Percentiles rank a stretch among this genome's conserved stretches.
Conservation (phyloP, 2,113 vertebrate genomes). For the Salvelinus sp. region DNA sequence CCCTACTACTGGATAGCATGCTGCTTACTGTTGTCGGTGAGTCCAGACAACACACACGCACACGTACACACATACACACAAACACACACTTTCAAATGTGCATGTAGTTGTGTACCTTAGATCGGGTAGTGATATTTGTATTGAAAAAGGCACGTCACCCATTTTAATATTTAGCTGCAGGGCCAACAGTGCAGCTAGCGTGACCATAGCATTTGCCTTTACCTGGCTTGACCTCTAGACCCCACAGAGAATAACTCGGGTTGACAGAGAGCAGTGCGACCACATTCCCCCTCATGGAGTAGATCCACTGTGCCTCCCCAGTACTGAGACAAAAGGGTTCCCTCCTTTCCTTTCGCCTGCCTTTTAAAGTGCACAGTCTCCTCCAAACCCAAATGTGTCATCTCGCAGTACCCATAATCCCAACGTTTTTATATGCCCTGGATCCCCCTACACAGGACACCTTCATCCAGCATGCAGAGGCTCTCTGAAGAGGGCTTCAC, state of each 20-base stretch:
- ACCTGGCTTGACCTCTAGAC: not conserved
- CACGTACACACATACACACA: conserved; percentile 11
- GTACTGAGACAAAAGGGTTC: not conserved
- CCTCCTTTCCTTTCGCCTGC: not conserved
- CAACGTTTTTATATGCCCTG: conserved; percentile 82
- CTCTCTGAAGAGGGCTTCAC: conserved; percentile 24
- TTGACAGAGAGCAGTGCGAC: not conserved
- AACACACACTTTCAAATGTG: conserved; percentile 6
- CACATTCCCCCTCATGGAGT: not conserved
- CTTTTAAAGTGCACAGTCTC: conserved; percentile 2
- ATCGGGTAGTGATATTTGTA: too few relatives aligned
- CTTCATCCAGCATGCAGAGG: not conserved
- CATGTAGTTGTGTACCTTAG: not conserved
- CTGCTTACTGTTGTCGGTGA: conserved; percentile 89
- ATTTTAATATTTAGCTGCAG: too few relatives aligned
- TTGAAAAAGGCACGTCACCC: too few relatives aligned
- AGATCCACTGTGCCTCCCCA: not conserved
- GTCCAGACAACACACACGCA: conserved; percentile 34
- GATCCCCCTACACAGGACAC: conserved; percentile 68
- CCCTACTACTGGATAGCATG: conserved; percentile 90
- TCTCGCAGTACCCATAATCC: conserved; percentile 85
- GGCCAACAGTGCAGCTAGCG: too few relatives aligned
- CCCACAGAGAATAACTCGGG: not conserved
- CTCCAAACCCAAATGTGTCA: not conserved
- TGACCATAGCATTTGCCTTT: not conserved